Evolutionary conservation across 1,140 invertebrate species (phyloP).

Genomic region (Pseudoatta argentina): DNA sequence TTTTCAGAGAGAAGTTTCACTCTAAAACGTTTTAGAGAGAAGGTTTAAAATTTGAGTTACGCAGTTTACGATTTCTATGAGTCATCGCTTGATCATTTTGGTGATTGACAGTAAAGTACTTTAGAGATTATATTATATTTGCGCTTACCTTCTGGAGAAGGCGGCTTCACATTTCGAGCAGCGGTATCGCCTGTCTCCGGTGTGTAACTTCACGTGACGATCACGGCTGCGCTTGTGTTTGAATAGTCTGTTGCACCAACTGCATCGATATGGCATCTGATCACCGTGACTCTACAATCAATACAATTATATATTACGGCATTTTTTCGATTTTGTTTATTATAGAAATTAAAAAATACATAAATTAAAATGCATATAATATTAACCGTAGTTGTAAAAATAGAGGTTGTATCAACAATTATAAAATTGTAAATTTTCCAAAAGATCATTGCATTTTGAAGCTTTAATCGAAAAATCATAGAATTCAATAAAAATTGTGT

Average conservation of each 20-base stretch:
- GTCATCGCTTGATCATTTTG: background rate
- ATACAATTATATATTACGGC: background rate
- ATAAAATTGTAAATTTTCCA: background rate
- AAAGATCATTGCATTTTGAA: background rate
- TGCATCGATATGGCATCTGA: conserved; percentile 96
- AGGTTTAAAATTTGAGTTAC: no score
- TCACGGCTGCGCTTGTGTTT: conserved; percentile 98
- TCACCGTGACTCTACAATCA: conserved; percentile 93
- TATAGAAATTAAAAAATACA: background rate
- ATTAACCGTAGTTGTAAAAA: background rate
- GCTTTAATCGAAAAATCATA: background rate
- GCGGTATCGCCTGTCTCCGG: conserved; percentile 97
- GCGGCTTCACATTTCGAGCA: conserved; percentile 96
- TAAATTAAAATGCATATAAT: no score
- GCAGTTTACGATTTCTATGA: no score
- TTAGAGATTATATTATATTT: background rate
- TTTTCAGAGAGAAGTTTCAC: no score
- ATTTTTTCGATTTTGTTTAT: background rate
- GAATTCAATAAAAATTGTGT: no score
- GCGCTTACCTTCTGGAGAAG: conserved; percentile 94
- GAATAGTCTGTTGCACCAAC: conserved; percentile 96
- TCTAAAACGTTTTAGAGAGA: no score
- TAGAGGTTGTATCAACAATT: background rate
- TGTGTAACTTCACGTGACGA: conserved; percentile 97
- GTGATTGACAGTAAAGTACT: background rate